Base-by-base conservation (phyloP, 2,888 invertebrate genomes). In the Apeira syringaria region DNA sequence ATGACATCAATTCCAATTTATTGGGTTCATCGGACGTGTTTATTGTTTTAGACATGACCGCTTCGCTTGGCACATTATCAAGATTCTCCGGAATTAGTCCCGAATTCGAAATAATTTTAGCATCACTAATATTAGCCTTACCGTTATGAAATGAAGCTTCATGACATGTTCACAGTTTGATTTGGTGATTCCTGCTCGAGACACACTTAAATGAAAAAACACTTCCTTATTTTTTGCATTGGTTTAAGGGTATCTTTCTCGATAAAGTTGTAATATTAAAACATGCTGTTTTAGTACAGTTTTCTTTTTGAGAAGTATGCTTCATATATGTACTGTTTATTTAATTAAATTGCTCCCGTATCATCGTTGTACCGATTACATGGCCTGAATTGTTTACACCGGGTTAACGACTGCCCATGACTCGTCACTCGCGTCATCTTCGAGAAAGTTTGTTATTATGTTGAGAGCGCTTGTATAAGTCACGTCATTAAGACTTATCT, bases 381-480 rank as follows among this genome's bases (percentile, higher is more conserved):
- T 76, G 80, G 59, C 76, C 80, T 76, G 72, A 75, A 80, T 80
- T 79, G 80, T 80, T 78, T 69, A 68, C 68, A 55, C 48, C 67
- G 72, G 81, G 82, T 83, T 79, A 81, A 80, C 63, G 81, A 74
- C 77, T 80, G 82, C 56, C 80, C 77, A 72, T 80, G 83, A 79
- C 81, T 80, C 66, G 66, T 61, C 60, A 54, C 52, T 55, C 60
- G 53, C 44, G 47, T 64, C 61, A 64, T 71, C 68, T 67, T 63
- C 46, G 63, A 59, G 69, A 70, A 66, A 74, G 65, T 73, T 72
- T 73, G 69, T 78, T 70, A 74, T 68, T 70, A 71, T 75, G 61
- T 75, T 74, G 70, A 68, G 73, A 69, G 60, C 58, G 58, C 67
- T 74, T 59, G 58, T 64, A 45, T 53, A 55, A 58, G 37, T 39